Evolutionary conservation across 2,888 invertebrate species (phyloP).

Genomic region (Acanthopleura granulata): DNA sequence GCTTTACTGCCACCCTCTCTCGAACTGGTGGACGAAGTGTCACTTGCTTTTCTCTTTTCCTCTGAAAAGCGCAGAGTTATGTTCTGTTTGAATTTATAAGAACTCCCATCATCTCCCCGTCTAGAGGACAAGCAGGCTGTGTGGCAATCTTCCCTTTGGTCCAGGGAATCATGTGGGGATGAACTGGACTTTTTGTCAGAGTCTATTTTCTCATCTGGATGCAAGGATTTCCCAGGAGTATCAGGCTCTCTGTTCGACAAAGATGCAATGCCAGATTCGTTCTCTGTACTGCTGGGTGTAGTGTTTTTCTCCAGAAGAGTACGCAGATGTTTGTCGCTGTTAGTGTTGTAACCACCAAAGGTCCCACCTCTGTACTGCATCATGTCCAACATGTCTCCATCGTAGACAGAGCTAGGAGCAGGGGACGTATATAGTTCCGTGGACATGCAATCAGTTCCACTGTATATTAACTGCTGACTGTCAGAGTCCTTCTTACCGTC

Average conservation of each 20-base stretch:
- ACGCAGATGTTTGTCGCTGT: constrained; percentile 38
- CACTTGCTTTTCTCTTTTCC: constrained; percentile 34
- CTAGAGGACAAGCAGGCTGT: not conserved
- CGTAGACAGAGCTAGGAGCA: not conserved
- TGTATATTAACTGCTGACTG: no score
- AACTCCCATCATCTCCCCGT: constrained; percentile 31
- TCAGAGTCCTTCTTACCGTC: not conserved
- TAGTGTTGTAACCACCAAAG: constrained; percentile 29
- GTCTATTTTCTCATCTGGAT: not conserved
- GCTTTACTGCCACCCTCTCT: constrained; percentile 33
- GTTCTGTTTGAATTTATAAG: constrained; percentile 93
- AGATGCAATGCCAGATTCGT: constrained; percentile 22
- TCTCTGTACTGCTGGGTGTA: constrained; percentile 10
- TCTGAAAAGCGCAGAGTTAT: constrained; percentile 87
- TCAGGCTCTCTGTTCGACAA: not conserved
- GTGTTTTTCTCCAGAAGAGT: constrained; percentile 30
- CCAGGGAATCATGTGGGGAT: not conserved
- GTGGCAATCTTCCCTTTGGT: not conserved
- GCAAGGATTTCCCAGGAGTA: not conserved
- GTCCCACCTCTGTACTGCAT: not conserved
- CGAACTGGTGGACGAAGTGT: constrained; percentile 40
- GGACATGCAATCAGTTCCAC: no score
- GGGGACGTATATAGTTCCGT: not conserved
- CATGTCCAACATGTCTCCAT: not conserved
- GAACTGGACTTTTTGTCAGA: not conserved